These are phyloP conservation scores for Capitulum mitella DNA, from an alignment of 2,888 invertebrate species.

Conservation along the genomic window DNA sequence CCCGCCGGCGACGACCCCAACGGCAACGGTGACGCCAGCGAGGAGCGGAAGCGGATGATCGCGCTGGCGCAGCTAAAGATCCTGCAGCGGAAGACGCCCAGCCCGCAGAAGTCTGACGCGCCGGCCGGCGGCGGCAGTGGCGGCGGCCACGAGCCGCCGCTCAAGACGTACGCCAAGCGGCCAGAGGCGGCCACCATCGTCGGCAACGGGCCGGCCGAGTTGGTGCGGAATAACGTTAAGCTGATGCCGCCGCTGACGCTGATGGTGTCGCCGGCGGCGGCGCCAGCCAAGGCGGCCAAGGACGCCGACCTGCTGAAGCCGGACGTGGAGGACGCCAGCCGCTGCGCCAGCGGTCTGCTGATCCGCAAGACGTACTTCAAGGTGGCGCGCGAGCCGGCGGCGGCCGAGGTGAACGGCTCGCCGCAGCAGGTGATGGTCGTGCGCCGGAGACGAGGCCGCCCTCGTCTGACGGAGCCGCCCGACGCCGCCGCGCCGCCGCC, in stretches of 20 bases:
- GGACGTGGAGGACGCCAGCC: constrained; percentile 2
- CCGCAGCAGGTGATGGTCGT: neutral
- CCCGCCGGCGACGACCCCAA: neutral
- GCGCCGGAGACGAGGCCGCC: neutral
- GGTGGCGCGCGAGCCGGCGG: neutral
- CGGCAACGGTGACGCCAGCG: neutral
- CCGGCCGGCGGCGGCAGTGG: neutral
- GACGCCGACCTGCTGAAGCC: neutral
- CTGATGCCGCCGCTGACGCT: constrained; percentile 20
- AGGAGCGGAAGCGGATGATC: constrained; percentile 14
- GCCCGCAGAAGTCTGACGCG: neutral
- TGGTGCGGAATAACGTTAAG: neutral
- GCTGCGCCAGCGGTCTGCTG: neutral
- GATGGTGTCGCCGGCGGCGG: neutral
- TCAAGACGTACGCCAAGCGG: neutral
- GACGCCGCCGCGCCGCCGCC: neutral
- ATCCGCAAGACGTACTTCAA: constrained; percentile 5
- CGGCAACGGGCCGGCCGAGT: neutral
- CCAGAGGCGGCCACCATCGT: neutral
- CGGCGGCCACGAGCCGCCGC: neutral
- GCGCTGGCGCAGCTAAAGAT: constrained; percentile 19
- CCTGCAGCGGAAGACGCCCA: neutral
- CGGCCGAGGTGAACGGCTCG: neutral
- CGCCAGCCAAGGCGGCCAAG: neutral
- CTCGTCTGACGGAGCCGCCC: neutral